Base-by-base conservation (phyloP, 30 jellyfish, hydroid and myxozoan species). In the Hydractinia echinata region DNA sequence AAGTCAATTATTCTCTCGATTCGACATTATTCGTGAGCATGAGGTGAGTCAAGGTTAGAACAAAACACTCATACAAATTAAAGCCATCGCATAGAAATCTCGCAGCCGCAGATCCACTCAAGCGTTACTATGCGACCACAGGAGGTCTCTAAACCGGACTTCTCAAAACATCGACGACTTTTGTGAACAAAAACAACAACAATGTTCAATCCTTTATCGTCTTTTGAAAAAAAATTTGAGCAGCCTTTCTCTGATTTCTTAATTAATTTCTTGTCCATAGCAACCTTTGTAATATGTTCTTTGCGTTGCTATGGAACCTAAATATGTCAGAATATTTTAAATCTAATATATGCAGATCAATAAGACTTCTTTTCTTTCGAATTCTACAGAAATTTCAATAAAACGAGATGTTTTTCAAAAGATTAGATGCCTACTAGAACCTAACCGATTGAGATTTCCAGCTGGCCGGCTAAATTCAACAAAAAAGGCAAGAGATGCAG, bases 81-180 rank as follows among this genome's bases (percentile, higher is more conserved):
- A 58, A 58, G 15, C 69, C 69, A 58, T 58, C 19, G 18, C 19
- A 71, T 71, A 20, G 60, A 71, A 71, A 71, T 20, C 18, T 7
- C 61, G 49, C 81, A 50, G 81, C 81, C 81, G 81, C 61, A 71
- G 81, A 71, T 30, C 81, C 81, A 71, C 81, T 71, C 81, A 20
- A 71, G n/a, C 81, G 81, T 71, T 30, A 50, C 61, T 20, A 7
- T 44, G 19, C 39, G 39, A 52, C 81, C 81, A 50, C 81, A 71
- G 81, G 81, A 71, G 81, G 81, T 71, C 81, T 64, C 51, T n/a
- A 64, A 64, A 64, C 74, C 74, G 9, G 74, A 64, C 74, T 64
- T 64, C 39, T n/a, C 74, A 64, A 64, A 64, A 64, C 74, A 64
- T 64, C 7, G 74, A n/a, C 74, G 39, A n/a, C 74, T 51, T 64